These are phyloP conservation scores for Phymatocera aterrima DNA, from an alignment of 2,888 invertebrate genomes.

Conservation along the genomic window DNA sequence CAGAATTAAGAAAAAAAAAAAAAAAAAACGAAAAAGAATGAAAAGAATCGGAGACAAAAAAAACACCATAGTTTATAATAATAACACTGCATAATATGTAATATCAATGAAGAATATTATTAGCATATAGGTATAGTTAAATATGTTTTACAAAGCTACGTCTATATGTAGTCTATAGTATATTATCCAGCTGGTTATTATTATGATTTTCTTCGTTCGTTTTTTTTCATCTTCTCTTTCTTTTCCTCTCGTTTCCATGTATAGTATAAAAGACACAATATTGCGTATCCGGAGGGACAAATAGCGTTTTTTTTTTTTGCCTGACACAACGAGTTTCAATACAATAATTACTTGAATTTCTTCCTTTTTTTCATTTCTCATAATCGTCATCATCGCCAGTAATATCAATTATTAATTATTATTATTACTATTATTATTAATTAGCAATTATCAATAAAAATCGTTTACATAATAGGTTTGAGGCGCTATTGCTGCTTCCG, in stretches of 20 bases:
- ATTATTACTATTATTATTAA: no score
- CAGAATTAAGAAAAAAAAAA: not conserved
- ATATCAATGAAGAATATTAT: not conserved
- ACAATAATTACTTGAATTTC: conserved; percentile 64
- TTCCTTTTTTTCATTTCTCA: not conserved
- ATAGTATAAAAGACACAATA: conserved; percentile 25
- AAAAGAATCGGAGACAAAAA: not conserved
- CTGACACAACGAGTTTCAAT: conserved; percentile 52
- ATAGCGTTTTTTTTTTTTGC: conserved; percentile 12
- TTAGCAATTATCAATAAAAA: conserved; percentile 68
- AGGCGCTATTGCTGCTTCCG: conserved; percentile 31
- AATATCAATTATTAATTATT: conserved; percentile 24
- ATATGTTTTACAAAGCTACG: conserved; percentile 69
- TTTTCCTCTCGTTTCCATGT: conserved; percentile 52
- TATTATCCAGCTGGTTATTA: not conserved
- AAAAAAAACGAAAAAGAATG: not conserved
- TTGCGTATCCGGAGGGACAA: conserved; percentile 34
- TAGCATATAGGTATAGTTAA: not conserved
- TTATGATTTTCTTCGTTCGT: not conserved
- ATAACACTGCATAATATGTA: conserved; percentile 56
- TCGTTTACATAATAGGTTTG: conserved; percentile 70
- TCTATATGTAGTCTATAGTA: conserved; percentile 6
- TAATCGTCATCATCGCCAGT: not conserved
- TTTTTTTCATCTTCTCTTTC: conserved; percentile 49
- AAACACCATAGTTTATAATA: conserved; percentile 56